Evolutionary conservation across 2,113 vertebrate genomes (phyloP).

Genomic region (Tinamus guttatus): DNA sequence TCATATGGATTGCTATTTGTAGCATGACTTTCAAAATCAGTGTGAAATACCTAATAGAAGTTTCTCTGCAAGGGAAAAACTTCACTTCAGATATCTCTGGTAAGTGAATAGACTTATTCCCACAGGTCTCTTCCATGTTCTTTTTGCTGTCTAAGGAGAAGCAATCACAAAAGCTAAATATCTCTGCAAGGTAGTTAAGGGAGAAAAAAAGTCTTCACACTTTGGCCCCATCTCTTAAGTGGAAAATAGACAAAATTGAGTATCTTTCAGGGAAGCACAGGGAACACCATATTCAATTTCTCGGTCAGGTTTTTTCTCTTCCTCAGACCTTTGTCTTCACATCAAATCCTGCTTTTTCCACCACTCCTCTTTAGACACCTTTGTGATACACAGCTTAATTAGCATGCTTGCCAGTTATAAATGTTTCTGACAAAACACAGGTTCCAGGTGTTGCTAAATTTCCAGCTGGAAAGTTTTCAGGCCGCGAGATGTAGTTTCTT

Average conservation of each 20-base stretch:
- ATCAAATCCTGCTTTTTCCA: background rate
- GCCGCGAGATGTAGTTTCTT: accelerated
- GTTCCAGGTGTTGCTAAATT: background rate
- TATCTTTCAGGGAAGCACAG: background rate
- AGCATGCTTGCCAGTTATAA: background rate
- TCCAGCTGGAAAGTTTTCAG: background rate
- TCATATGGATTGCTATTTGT: background rate
- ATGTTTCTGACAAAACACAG: background rate
- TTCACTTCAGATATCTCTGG: background rate
- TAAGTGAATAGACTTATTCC: background rate
- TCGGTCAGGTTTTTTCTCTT: background rate
- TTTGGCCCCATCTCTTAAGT: background rate
- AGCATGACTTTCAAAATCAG: background rate
- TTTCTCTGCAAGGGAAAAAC: background rate
- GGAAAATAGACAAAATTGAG: background rate
- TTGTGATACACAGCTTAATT: background rate
- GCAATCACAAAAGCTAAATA: background rate
- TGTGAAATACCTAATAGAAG: background rate
- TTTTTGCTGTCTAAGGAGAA: background rate
- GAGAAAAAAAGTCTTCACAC: background rate
- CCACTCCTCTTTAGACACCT: background rate
- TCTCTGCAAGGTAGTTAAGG: background rate
- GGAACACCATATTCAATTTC: background rate
- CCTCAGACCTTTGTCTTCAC: background rate
- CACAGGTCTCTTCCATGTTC: background rate